phyloP scores from a whole-genome alignment of 2,797 vertebrate genomes.

The Hylomyscus alleni region DNA sequence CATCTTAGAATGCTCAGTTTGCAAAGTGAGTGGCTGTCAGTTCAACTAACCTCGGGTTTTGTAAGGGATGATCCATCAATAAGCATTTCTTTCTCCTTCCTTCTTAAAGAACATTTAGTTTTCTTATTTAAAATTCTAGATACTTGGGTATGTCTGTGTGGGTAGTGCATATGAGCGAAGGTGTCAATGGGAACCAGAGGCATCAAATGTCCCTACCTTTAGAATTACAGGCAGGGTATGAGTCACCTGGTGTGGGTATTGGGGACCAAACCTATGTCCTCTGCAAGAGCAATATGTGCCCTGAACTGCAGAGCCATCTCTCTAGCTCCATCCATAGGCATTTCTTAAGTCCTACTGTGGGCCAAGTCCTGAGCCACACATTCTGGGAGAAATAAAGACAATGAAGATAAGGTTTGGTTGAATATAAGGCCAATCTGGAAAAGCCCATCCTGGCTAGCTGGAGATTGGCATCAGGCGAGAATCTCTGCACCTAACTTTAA shows the following conservation, averaged over 20 bases:
- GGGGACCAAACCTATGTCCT: neutral
- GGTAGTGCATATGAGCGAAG: neutral
- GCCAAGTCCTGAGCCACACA: neutral
- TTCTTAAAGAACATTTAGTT: neutral
- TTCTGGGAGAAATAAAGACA: neutral
- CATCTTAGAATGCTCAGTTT: neutral
- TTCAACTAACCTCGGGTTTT: conserved; percentile 31
- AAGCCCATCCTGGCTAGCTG: neutral
- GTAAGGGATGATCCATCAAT: neutral
- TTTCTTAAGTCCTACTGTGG: neutral
- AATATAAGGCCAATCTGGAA: neutral
- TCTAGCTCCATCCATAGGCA: neutral
- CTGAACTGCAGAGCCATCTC: neutral
- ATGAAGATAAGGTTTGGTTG: neutral
- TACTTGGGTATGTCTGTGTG: neutral
- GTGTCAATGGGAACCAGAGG: neutral
- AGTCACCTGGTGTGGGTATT: neutral
- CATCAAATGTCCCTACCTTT: neutral
- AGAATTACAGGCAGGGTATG: neutral
- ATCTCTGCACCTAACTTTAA: neutral
- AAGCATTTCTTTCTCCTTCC: neutral
- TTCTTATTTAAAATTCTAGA: neutral
- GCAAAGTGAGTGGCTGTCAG: neutral
- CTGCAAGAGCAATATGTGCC: neutral
- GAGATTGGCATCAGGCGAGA: neutral